phyloP scores from a whole-genome alignment of 2,113 vertebrate species.

The Pimephales promelas region DNA sequence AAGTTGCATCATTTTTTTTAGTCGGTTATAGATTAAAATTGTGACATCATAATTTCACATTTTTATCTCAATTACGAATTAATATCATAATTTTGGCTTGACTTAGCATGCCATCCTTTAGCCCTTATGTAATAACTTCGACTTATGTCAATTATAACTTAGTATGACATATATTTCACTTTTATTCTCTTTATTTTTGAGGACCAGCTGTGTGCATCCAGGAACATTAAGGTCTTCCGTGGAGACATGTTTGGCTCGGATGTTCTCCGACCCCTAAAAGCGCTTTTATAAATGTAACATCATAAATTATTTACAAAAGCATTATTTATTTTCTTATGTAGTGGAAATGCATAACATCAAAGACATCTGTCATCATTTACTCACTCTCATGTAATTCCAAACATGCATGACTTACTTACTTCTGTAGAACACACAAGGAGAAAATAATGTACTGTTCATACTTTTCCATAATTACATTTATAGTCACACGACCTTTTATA shows the following conservation, averaged over 20 bases:
- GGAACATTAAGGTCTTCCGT: conserved; percentile 86
- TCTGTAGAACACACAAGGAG: too few species aligned
- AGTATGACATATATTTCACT: too few species aligned
- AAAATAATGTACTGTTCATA: background rate
- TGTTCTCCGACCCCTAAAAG: conserved; percentile 80
- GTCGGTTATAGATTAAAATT: too few species aligned
- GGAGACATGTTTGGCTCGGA: conserved; percentile 89
- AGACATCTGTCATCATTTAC: background rate
- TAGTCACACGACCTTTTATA: background rate
- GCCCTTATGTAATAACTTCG: too few species aligned
- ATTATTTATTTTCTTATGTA: too few species aligned
- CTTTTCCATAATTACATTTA: background rate
- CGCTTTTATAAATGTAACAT: too few species aligned
- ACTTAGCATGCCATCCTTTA: too few species aligned
- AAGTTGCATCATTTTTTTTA: too few species aligned
- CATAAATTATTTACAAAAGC: too few species aligned
- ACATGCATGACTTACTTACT: background rate
- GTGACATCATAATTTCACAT: background rate
- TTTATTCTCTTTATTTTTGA: too few species aligned
- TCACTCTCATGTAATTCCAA: background rate
- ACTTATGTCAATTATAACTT: too few species aligned
- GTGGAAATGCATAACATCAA: background rate
- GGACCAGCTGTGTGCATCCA: conserved; percentile 85
- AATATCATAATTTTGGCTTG: too few species aligned
- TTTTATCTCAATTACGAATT: background rate